Base-by-base conservation (phyloP, 1,140 invertebrate genomes). In the Zeugodacus cucurbitae region DNA sequence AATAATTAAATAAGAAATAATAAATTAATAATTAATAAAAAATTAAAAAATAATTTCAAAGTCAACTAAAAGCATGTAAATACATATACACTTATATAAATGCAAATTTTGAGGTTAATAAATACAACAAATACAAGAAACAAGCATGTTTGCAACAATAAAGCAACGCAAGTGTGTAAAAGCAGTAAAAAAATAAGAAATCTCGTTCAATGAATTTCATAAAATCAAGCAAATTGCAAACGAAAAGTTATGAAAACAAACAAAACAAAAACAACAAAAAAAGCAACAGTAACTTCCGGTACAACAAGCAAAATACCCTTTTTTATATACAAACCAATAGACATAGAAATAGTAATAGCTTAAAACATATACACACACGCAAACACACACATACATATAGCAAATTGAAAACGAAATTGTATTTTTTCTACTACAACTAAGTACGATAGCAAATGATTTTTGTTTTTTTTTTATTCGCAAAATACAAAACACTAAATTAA, bases 141-240 rank as follows among this genome's bases (percentile, higher is more conserved):
- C 3, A 48, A 3, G 37, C 3, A 41, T 41, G 10, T 48, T 48
- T 48, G 44, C 7, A 78, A 44, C 32, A 78, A 44, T 1, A 22
- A 48, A 82, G 2, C 7, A 82, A 41, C 7, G 8, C 37, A 82
- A 48, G 48, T 11, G 67, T 11, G n/a, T 44, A 34, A 88, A 87
- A 87, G 29, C 14, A 32, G 32, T 57, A 86, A 86, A 86, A 54
- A 37, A n/a, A 54, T 54, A 89, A 87, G 70, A 91, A 89, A 88
- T 88, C 89, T 90, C 91, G 89, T 89, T 89, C 88, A 89, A 91
- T 88, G 88, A 89, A 85, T 85, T 88, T 87, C 90, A 78, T 89
- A 89, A 90, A 91, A 90, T 91, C 90, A 89, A 89, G 90, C 89
- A 90, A 91, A 90, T 90, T 90, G 90, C 91, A 90, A 90, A 91